Base-by-base conservation (phyloP, 2,888 invertebrate species). In the Caenorhabditis sinica region DNA sequence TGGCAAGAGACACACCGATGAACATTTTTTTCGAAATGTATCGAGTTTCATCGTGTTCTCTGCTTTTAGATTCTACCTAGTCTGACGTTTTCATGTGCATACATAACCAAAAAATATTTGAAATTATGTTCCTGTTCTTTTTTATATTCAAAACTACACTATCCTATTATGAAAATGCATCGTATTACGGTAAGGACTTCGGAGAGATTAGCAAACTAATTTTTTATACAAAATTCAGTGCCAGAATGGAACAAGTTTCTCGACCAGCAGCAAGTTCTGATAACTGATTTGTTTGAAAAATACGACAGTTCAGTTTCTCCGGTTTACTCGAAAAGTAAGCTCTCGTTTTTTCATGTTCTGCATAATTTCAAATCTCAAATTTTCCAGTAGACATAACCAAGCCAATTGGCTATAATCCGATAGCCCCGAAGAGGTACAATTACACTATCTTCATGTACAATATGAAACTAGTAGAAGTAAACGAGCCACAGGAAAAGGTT, bases 391-490 rank as follows among this genome's bases (percentile, higher is more conserved):
- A 74, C 25, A 9, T 65, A 9, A 28, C 43, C 0, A 17, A 49
- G 33, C 63, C 63, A 8, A 40, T 53, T 36, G 74, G 63, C 11
- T 56, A 43, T 20, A 30, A 76, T 13, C 56, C 45, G 1, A 5
- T 28, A 15, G 51, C 56, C 0, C 66, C 73, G 0, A 20, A 61
- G 6, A 33, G 17, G 13, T 82, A n/a, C 33, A 75, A 82, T 23
- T 75, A 75, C 49, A 65, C 75, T 1, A 15, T 75, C 15, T 63
- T 53, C 20, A n/a, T 82, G 15, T 82, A 82, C 33, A 51, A 75
- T 36, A 23, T 82, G 20, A 82, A 82, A 49, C 63, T 82, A 11
- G 61, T 75, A 28, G 82, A 61, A 28, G 56, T 56, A 5, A 15
- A 28, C 28, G 56, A 56, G 28, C 56, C 56, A 15, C 28, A 56